Conservation (phyloP, 1,140 invertebrate genomes). For the Cephus cinctus region DNA sequence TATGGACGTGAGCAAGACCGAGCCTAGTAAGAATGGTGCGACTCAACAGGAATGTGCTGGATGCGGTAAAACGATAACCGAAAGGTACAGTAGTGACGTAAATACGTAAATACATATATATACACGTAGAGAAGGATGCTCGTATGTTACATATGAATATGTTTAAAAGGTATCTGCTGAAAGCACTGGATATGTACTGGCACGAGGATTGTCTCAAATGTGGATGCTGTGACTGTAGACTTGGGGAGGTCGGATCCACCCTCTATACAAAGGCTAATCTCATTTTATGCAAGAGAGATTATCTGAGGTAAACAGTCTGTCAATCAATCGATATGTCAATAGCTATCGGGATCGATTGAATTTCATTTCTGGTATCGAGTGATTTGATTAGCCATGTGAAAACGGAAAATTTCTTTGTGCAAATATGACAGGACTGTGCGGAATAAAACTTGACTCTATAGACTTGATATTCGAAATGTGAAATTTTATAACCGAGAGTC, state of each 20-base stretch:
- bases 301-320: constrained; percentile 87
- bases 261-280: constrained; percentile 91
- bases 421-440: too few relatives aligned
- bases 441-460: too few relatives aligned
- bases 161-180: constrained; percentile 64
- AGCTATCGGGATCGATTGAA: too few relatives aligned
- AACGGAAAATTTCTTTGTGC: too few relatives aligned
- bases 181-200: constrained; percentile 86
- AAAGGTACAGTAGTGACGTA: too few relatives aligned
- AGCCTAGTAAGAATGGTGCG: constrained; percentile 47
- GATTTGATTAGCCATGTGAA: too few relatives aligned
- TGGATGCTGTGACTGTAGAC: constrained; percentile 87
- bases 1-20: constrained; percentile 59
- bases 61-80: constrained; percentile 74
- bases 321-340: too few relatives aligned
- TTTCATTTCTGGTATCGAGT: too few relatives aligned
- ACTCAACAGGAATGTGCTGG: constrained; percentile 69
- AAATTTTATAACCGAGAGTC: not conserved
- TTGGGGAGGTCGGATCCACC: constrained; percentile 90
- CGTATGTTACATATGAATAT: not conserved
- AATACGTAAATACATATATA: too few relatives aligned
- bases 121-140: too few relatives aligned
- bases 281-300: constrained; percentile 90
- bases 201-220: constrained; percentile 95
- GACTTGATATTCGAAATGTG: not conserved